phyloP scores from a whole-genome alignment of 2,888 invertebrate species.

The Volucella inanis region DNA sequence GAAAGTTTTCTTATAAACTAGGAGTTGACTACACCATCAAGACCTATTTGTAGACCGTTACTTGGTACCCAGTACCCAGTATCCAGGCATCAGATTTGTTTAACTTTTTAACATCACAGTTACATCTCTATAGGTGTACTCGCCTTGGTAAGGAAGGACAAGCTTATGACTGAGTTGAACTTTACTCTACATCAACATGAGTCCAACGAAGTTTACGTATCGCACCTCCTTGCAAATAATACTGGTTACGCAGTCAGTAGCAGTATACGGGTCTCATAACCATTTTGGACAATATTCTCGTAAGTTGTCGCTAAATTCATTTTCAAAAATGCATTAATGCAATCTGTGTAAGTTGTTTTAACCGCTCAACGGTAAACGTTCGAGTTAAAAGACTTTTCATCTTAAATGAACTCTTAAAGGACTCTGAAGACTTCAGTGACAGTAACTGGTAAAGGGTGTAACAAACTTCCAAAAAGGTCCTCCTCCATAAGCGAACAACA shows the following conservation, averaged over 20 bases:
- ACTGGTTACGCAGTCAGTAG: neutral
- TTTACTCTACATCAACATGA: no score
- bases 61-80: constrained; percentile 16
- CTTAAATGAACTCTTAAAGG: no score
- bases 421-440: no score
- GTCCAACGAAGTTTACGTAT: no score
- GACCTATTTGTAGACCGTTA: neutral
- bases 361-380: no score
- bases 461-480: no score
- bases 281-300: constrained; percentile 3
- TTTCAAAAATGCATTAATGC: constrained; percentile 54
- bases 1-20: constrained; percentile 57
- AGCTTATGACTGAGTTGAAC: constrained; percentile 13
- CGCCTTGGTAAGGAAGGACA: neutral
- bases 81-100: constrained; percentile 43
- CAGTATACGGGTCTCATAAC: neutral
- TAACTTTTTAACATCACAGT: constrained; percentile 57
- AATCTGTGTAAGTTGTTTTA: constrained; percentile 48
- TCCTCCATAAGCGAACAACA: no score
- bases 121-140: neutral
- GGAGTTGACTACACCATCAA: constrained; percentile 40
- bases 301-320: constrained; percentile 37
- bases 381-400: no score
- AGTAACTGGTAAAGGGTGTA: no score
- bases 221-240: no score